These are phyloP conservation scores for Linepithema humile DNA, from an alignment of 1,140 invertebrate species.

Conservation along the genomic window DNA sequence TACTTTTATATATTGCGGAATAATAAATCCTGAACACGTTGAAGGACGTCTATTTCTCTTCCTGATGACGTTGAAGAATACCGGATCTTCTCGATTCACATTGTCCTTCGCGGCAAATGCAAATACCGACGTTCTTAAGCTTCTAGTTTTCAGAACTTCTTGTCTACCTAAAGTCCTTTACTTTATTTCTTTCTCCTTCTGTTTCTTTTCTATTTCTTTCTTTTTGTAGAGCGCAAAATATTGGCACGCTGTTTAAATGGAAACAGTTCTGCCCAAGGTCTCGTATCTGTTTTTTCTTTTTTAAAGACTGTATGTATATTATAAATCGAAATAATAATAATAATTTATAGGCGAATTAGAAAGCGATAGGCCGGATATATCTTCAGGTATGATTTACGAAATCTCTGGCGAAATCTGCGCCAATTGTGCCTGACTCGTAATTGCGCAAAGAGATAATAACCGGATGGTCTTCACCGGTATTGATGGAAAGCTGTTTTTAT, in stretches of 20 bases:
- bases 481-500: not conserved
- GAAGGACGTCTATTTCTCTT: not conserved
- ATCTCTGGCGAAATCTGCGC: not conserved
- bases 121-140: not conserved
- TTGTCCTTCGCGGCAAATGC: not conserved
- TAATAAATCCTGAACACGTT: not conserved
- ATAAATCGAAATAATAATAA: conserved; percentile 15
- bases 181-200: conserved; percentile 9
- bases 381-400: not conserved
- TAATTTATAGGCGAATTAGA: not conserved
- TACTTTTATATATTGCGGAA: not conserved
- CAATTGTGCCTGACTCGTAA: not conserved
- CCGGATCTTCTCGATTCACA: not conserved
- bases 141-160: not conserved
- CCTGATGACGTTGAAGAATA: not conserved
- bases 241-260: not conserved
- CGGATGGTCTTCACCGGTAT: not conserved
- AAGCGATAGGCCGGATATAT: not conserved
- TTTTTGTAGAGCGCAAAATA: not conserved
- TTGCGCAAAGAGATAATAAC: not conserved
- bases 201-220: not conserved
- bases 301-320: conserved; percentile 9
- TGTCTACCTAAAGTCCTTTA: not conserved
- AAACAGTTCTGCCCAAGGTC: not conserved
- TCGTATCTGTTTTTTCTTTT: conserved; percentile 5